Evolutionary conservation across 2,113 vertebrate genomes (phyloP).

Genomic region (Chloropsis hardwickii): DNA sequence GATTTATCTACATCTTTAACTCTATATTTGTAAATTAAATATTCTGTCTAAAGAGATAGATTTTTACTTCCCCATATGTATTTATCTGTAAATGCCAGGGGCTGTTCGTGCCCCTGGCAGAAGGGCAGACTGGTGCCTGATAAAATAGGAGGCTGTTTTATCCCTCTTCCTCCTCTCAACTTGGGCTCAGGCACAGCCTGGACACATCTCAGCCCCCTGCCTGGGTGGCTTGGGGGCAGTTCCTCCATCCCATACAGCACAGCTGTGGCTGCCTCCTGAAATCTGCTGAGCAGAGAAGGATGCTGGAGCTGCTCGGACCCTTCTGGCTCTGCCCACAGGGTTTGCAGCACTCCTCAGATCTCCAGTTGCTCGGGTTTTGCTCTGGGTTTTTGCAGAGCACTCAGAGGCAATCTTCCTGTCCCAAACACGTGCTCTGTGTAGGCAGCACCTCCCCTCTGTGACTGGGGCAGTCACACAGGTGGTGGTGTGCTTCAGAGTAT

Average conservation of each 20-base stretch:
- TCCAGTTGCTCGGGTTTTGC: not conserved
- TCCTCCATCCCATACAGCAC: not conserved
- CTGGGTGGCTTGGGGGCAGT: not conserved
- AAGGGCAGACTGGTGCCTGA: not conserved
- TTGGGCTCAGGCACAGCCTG: not conserved
- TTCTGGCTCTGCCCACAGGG: not conserved
- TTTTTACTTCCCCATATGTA: not conserved
- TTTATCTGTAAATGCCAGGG: not conserved
- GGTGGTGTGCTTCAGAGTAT: not conserved
- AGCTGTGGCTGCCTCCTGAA: not conserved
- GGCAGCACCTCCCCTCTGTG: not conserved
- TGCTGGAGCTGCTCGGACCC: not conserved
- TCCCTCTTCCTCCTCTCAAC: not conserved
- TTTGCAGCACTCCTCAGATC: not conserved
- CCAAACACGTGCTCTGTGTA: not conserved
- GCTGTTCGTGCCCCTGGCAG: not conserved
- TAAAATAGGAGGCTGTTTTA: not conserved
- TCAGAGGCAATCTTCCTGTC: not conserved
- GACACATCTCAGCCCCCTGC: not conserved
- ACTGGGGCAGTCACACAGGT: rapidly evolving
- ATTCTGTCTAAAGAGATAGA: not conserved
- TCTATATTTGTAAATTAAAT: not conserved
- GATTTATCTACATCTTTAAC: no score
- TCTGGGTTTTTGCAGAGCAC: not conserved
- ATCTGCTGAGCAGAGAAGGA: not conserved